A percentile compares a stretch with the other conserved stretches of the same genome.
phyloP scores from a whole-genome alignment of 2,888 invertebrate genomes.

The Spialia ferax region DNA sequence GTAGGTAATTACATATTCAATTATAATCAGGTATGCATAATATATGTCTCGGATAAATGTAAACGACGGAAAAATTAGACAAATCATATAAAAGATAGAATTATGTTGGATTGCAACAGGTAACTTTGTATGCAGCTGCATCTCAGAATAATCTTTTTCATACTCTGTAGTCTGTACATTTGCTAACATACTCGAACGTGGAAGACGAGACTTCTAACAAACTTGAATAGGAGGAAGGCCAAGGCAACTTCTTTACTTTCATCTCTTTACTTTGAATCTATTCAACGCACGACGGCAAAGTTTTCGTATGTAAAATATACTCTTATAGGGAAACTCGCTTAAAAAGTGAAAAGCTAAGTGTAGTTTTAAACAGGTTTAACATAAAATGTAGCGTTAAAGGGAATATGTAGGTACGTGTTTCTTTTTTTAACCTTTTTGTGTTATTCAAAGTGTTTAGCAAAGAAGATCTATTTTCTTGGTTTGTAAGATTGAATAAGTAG shows the following conservation, averaged over 20 bases:
- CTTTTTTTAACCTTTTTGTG: background rate
- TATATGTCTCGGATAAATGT: background rate
- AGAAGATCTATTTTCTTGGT: background rate
- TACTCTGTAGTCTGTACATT: constrained; percentile 1
- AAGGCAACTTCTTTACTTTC: constrained; percentile 20
- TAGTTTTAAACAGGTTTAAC: background rate
- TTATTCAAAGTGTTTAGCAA: background rate
- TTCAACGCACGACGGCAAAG: background rate
- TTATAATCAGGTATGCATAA: too few relatives aligned
- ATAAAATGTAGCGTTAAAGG: background rate
- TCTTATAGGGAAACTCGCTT: constrained; percentile 12
- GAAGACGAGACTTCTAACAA: constrained; percentile 5
- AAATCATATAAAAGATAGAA: background rate
- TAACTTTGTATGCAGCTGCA: background rate
- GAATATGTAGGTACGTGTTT: background rate
- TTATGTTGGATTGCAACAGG: constrained; percentile 7
- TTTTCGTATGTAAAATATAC: constrained; percentile 3
- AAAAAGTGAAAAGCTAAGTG: constrained; percentile 5
- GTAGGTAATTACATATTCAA: too few relatives aligned
- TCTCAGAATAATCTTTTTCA: background rate
- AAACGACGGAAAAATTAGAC: background rate
- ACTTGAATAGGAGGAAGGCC: constrained; percentile 9
- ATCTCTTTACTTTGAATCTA: constrained; percentile 17
- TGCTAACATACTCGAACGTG: constrained; percentile 1
- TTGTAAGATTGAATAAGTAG: too few relatives aligned